Percentiles rank a stretch among this genome's conserved stretches.
Conservation (phyloP, 2,797 vertebrate genomes). For the Danio aesculapii region DNA sequence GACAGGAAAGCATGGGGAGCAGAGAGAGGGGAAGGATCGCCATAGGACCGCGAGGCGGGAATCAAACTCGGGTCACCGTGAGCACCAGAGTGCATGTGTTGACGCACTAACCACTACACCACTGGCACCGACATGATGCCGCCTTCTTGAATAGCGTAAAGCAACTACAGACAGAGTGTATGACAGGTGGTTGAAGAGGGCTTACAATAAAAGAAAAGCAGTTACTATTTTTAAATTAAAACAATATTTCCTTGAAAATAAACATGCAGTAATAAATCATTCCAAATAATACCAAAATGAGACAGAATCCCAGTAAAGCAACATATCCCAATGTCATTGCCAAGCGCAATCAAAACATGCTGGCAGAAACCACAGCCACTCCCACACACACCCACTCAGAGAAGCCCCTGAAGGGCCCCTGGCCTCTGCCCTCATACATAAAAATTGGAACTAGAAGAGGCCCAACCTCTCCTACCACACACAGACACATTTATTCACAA, state of each 20-base stretch:
- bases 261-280: background rate
- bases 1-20: too few relatives aligned
- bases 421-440: conserved; percentile 85
- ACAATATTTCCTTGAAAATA: background rate
- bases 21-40: too few relatives aligned
- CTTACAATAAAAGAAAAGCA: background rate
- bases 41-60: too few relatives aligned
- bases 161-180: background rate
- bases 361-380: conserved; percentile 45
- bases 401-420: conserved; percentile 67
- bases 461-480: conserved; percentile 61
- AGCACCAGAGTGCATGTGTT: too few relatives aligned
- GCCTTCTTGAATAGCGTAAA: background rate
- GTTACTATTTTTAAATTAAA: background rate
- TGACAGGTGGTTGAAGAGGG: background rate
- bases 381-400: conserved; percentile 39
- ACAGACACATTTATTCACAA: background rate
- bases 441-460: conserved; percentile 79
- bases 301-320: background rate
- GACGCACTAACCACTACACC: too few relatives aligned
- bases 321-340: conserved; percentile 1
- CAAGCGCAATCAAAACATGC: conserved; percentile 48
- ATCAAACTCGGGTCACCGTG: too few relatives aligned
- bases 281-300: background rate
- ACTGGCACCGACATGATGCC: too few relatives aligned